Percentiles rank a stretch among this genome's conserved stretches.
Conservation (phyloP, 2,888 invertebrate species). For the Xestia ashworthii region DNA sequence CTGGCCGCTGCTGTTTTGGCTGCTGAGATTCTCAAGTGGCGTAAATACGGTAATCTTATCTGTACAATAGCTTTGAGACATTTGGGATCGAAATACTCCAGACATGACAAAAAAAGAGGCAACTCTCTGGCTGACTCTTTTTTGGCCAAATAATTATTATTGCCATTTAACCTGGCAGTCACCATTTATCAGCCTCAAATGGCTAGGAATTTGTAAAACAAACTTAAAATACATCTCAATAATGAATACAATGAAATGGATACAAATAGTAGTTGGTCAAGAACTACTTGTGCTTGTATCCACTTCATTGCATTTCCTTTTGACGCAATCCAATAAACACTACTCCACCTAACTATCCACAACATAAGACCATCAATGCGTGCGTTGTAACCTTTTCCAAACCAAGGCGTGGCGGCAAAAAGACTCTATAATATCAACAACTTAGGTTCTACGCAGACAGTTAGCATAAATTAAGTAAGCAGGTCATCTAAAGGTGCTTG, state of each 20-base stretch:
- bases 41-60: no score
- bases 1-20: no score
- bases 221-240: not conserved
- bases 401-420: constrained; percentile 45
- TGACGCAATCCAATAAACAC: not conserved
- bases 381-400: constrained; percentile 46
- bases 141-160: no score
- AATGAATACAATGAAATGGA: no score
- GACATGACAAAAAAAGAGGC: no score
- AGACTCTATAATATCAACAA: constrained; percentile 45
- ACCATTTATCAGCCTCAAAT: not conserved
- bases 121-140: no score
- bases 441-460: constrained; percentile 36
- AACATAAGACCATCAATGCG: constrained; percentile 14
- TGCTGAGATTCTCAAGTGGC: no score
- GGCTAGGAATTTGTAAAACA: not conserved
- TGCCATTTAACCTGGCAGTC: no score
- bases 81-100: no score
- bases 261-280: no score
- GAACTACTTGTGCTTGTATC: not conserved
- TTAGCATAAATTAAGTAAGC: constrained; percentile 56
- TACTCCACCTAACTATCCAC: not conserved
- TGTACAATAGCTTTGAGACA: no score
- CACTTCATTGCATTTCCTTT: not conserved
- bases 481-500: constrained; percentile 56